These are phyloP conservation scores for Aphidius ervi DNA, from an alignment of 1,140 invertebrate species.

Conservation along the genomic window DNA sequence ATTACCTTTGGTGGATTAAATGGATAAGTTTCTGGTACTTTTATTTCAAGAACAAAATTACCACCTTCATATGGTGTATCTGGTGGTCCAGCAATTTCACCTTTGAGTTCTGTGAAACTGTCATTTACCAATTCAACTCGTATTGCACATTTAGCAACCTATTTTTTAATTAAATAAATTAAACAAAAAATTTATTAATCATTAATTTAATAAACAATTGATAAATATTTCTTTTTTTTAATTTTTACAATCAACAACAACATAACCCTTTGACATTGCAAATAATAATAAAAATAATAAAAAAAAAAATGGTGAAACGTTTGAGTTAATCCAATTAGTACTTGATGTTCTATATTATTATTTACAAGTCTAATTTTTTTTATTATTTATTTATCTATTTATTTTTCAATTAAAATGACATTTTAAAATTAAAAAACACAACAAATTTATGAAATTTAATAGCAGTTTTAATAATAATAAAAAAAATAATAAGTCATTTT, in stretches of 20 bases:
- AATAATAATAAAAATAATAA: conserved; percentile 4
- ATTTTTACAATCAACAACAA: conserved; percentile 16
- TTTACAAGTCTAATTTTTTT: conserved; percentile 17
- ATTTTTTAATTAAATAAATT: background rate
- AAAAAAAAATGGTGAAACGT: conserved; percentile 27
- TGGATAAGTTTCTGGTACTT: conserved; percentile 98
- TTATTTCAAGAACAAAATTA: conserved; percentile 90
- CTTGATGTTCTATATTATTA: conserved; percentile 8
- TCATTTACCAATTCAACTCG: conserved; percentile 90
- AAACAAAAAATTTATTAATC: conserved; percentile 25
- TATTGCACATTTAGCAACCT: conserved; percentile 90
- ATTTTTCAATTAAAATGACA: conserved; percentile 1
- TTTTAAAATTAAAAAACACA: too few relatives aligned
- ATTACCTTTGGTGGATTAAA: conserved; percentile 96
- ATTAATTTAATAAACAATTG: conserved; percentile 13
- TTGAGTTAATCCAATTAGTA: conserved; percentile 19
- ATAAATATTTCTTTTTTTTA: background rate
- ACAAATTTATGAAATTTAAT: background rate
- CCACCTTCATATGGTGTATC: conserved; percentile 97
- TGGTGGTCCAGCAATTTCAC: conserved; percentile 88
- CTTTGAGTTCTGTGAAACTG: conserved; percentile 84
- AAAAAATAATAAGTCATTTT: background rate
- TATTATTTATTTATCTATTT: too few relatives aligned
- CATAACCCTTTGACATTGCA: conserved; percentile 28
- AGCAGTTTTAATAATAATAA: background rate